Base-by-base conservation (phyloP, 1,140 invertebrate species). In the Hypothenemus hampei region DNA sequence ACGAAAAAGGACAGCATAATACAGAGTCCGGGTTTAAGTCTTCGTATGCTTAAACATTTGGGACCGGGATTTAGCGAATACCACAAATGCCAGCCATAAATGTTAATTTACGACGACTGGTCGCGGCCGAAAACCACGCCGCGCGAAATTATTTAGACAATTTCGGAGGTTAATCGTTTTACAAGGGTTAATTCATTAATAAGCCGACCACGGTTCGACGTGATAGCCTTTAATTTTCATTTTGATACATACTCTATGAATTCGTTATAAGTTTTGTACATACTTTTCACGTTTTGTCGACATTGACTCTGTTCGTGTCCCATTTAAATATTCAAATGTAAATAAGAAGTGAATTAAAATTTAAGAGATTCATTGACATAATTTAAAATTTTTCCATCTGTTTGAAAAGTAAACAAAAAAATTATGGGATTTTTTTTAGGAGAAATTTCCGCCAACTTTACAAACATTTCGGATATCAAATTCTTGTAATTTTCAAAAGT, bases 51-150 rank as follows among this genome's bases (percentile, higher is more conserved):
- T 43, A 43, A 43, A 20, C 40, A 43, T 23, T 43, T 18, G 40
- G 40, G 16, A 20, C 31, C 29, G 45, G 45, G 45, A 47, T 47
- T 47, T 47, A 35, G 45, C 26, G 16, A 47, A 15, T 35, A 31
- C 45, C 45, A 31, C 45, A 47, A 47, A 47, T 47, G 29, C 35
- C 26, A 31, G 35, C 45, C 45, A 47, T 47, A 47, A 47, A 47
- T 47, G 45, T 47, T 47, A 47, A 47, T 47, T 47, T 47, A 47
- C 45, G 31, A 31, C n/a, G 45, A 45, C 43, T 45, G 43, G n/a
- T 22, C 24, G 43, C 43, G 45, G 45, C n/a, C 40, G 40, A 43
- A 43, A 47, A 47, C 45, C 45, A 35, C 45, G 45, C 10, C 5
- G 45, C 45, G 45, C 45, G 31, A 47, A 47, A 47, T 47, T 47